Base-by-base conservation (phyloP, 2,888 invertebrate genomes). In the Tyria jacobaeae region DNA sequence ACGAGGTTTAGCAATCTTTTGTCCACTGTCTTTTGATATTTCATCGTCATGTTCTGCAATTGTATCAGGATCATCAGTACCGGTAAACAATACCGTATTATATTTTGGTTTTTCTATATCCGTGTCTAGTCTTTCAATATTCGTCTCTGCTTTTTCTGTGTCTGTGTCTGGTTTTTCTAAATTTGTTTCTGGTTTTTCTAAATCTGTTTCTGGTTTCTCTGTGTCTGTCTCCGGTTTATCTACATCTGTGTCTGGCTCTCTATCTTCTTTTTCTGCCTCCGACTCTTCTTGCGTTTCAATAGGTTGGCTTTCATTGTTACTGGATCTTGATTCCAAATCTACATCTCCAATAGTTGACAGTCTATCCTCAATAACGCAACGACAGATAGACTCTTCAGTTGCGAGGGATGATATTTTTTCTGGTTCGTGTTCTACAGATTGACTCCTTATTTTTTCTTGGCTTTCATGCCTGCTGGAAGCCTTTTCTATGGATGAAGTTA, bases 401-500 rank as follows among this genome's bases (percentile, higher is more conserved):
- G 56, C 58, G 25, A 52, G 64, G 1, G 47, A 51, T 21, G 55
- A 39, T 48, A 55, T 56, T 24, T 15, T 21, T 25, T 62, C 41
- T 4, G 39, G 9, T 25, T 52, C 57, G 14, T n/a, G n/a, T 35
- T 24, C 17, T 60, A 44, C 50, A 48, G 9, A 53, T 50, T 67
- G 48, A 7, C 52, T 68, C 7, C 35, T 58, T 5, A 55, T 41
- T 63, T n/a, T n/a, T n/a, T 66, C 65, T 15, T 60, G 62, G 21
- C 62, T 72, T 39, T 66, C 47, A 3, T 68, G 56, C 1, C 66
- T 68, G 57, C 75, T 75, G 9, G 73, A 6, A 7, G 7, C 70
- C 59, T 73, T 76, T 35, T 81, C 76, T 10, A 66, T 64, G 3
- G 85, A 85, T 24, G 81, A 77, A 37, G 80, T 76, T 7, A 89